Evolutionary conservation across 1,140 invertebrate genomes (phyloP), one percentile per base, ranked within the genome.

Genomic region (Drosophila paulistorum): DNA sequence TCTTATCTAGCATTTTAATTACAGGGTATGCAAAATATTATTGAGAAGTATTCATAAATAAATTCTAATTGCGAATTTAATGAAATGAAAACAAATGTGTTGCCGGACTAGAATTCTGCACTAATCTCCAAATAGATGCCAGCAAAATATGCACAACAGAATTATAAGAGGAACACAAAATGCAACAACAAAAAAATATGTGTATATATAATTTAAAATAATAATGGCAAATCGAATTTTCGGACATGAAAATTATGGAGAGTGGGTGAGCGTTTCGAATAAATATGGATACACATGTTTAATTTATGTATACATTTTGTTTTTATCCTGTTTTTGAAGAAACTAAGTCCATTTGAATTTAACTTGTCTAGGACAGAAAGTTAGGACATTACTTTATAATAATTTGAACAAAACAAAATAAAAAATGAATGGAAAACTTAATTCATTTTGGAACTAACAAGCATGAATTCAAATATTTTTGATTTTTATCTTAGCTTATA

Each of bases 1-100:
- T 5, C 45, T 51, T 2, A 2, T 3, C 0, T 48, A 3, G 37
- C 45, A 10, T 7, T 23, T 4, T 4, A 3, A 4, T 5, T 23
- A 51, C 2, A 51, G 45, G 45, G 45, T 51, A 23, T 51, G 4
- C 9, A 51, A 51, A 9, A 48, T 17, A 20, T 14, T 30, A 14
- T 17, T 17, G 10, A 37, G 35, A 14, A 60, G 68, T 68, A 66
- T 13, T 45, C 74, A 85, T 86, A 86, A 86, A 81, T 86, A 81
- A 81, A 81, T 74, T 86, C 78, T 85, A 85, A 86, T 85, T 85
- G 78, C 82, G 64, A 86, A 75, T 77, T 86, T 86, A 85, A 85
- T 85, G 82, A 85, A 86, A 86, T 85, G 81, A 81, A 85, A 86
- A 86, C 83, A 86, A 81, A 74, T 86, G 72, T 68, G 42, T 45